phyloP scores from a whole-genome alignment of 2,888 invertebrate species.

The Junonia oenone region DNA sequence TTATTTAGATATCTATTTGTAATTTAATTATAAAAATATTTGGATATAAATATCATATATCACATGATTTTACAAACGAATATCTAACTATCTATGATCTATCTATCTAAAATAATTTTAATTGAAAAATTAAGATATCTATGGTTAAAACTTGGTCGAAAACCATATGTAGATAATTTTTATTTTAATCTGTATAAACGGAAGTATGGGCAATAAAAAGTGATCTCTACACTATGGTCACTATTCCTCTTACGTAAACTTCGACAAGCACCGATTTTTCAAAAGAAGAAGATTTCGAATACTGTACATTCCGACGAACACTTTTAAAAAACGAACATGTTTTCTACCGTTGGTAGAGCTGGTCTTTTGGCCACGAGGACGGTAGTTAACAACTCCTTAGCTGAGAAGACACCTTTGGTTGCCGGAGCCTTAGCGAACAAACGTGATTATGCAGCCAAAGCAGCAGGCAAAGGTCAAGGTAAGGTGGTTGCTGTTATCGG shows the following conservation, averaged over 20 bases:
- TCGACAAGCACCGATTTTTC: slow-evolving; percentile 43
- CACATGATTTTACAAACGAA: too few relatives aligned
- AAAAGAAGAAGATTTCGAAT: slow-evolving; percentile 54
- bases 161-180: too few relatives aligned
- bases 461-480: slow-evolving; percentile 68
- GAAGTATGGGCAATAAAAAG: slow-evolving; percentile 11
- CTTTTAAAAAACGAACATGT: slow-evolving; percentile 60
- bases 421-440: slow-evolving; percentile 64
- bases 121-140: too few relatives aligned
- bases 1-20: too few relatives aligned
- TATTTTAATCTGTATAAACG: slow-evolving; percentile 4
- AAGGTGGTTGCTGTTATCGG: slow-evolving; percentile 96
- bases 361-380: slow-evolving; percentile 72
- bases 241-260: slow-evolving; percentile 42
- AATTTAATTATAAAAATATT: too few relatives aligned
- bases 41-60: too few relatives aligned
- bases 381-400: slow-evolving; percentile 67
- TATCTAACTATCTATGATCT: too few relatives aligned
- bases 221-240: slow-evolving; percentile 23
- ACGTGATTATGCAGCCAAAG: slow-evolving; percentile 67
- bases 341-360: slow-evolving; percentile 74
- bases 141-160: too few relatives aligned
- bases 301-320: slow-evolving; percentile 50
- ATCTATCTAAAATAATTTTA: too few relatives aligned
- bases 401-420: slow-evolving; percentile 75